Conservation (phyloP, 35 echinoderm and acorn worm species). For the Holothuria glaberrima region DNA sequence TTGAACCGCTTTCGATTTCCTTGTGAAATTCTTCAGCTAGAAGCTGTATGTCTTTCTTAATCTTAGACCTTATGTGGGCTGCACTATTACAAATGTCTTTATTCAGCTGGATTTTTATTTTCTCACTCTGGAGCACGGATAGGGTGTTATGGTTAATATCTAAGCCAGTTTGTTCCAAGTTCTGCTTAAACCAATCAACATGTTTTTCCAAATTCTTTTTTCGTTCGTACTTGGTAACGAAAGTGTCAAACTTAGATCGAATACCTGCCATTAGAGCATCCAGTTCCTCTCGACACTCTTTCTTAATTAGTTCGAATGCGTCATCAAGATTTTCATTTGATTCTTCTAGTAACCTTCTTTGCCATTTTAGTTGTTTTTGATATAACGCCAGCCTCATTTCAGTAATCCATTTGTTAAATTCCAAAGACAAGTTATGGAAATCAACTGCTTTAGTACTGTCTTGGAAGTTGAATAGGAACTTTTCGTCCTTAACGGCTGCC, state of each 20-base stretch:
- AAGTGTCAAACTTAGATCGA: not conserved
- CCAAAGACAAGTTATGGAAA: conserved; percentile 6
- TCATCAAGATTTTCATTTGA: not conserved
- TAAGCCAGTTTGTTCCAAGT: not conserved
- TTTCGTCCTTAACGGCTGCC: conserved; percentile 14
- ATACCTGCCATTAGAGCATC: not conserved
- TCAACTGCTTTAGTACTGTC: not conserved
- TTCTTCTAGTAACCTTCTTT: not conserved
- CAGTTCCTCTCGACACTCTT: conserved; percentile 13
- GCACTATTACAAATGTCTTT: not conserved
- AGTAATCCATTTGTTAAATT: not conserved
- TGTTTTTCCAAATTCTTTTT: not conserved
- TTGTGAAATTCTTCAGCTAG: not conserved
- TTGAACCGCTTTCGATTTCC: not conserved
- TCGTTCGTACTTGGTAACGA: not conserved
- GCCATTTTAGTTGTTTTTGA: not conserved
- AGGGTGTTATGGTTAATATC: not conserved
- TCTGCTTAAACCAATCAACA: not conserved
- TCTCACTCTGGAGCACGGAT: not conserved
- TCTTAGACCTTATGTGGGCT: not conserved
- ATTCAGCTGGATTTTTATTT: not conserved
- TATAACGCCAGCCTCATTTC: conserved; percentile 1
- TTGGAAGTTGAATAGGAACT: conserved; percentile 39
- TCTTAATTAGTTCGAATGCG: not conserved
- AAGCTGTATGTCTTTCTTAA: not conserved